A percentile compares a stretch with the other conserved stretches of the same genome.
These are phyloP conservation scores for Elephas maximus DNA, from an alignment of 2,113 vertebrate genomes.

Conservation along the genomic window DNA sequence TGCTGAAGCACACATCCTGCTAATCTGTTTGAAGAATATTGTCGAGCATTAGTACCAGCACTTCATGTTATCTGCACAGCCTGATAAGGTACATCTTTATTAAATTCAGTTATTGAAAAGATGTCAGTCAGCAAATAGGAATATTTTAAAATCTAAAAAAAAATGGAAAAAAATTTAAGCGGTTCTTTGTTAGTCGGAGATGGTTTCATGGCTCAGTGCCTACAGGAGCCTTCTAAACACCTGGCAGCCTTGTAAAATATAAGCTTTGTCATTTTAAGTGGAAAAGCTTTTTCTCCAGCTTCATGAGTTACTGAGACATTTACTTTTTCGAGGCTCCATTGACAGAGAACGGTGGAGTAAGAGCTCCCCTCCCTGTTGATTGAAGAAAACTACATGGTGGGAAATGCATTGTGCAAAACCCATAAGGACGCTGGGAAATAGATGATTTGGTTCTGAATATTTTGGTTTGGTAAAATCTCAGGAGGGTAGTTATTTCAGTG, in stretches of 20 bases:
- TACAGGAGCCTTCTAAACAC: constrained; percentile 90
- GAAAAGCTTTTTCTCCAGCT: constrained; percentile 83
- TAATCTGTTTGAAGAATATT: constrained; percentile 97
- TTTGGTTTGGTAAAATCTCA: constrained; percentile 31
- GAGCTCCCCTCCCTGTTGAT: constrained; percentile 98
- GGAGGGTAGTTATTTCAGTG: background rate
- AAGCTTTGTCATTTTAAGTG: constrained; percentile 92
- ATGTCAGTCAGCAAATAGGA: constrained; percentile 93
- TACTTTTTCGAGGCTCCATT: constrained; percentile 74
- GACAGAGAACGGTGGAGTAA: constrained; percentile 91
- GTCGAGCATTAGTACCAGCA: constrained; percentile 94
- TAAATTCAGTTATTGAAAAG: constrained; percentile 96
- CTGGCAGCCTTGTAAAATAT: constrained; percentile 90
- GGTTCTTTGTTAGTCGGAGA: constrained; percentile 89
- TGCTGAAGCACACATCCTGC: constrained; percentile 91
- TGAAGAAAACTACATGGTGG: constrained; percentile 87
- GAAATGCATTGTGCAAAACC: background rate
- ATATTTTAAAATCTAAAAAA: constrained; percentile 93
- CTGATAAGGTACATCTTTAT: constrained; percentile 99
- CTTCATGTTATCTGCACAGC: constrained; percentile 96
- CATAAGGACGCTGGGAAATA: constrained; percentile 69
- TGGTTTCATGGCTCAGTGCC: constrained; percentile 90
- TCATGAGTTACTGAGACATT: constrained; percentile 79
- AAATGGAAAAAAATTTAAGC: constrained; percentile 86
- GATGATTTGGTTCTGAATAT: constrained; percentile 56